Percentiles rank a stretch among this genome's conserved stretches.
These are phyloP conservation scores for Drosophila santomea DNA, from an alignment of 1,140 invertebrate genomes.

Conservation along the genomic window DNA sequence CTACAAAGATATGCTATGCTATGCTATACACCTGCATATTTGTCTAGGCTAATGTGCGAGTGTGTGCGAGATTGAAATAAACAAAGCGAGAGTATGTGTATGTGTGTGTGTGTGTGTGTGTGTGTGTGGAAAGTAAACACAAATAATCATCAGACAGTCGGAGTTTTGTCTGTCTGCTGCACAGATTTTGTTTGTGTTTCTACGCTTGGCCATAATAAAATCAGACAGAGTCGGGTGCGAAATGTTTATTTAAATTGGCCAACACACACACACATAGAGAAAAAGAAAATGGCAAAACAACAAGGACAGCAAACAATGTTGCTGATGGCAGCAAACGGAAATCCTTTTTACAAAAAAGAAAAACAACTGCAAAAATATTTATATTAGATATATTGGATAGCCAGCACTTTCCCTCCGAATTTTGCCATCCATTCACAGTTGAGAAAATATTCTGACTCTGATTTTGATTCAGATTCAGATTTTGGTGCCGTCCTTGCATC, in stretches of 20 bases:
- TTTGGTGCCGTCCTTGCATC: constrained; percentile 16
- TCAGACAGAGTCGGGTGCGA: constrained; percentile 73
- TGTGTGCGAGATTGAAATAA: constrained; percentile 57
- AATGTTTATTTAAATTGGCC: constrained; percentile 82
- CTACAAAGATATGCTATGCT: constrained; percentile 52
- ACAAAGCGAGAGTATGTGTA: constrained; percentile 21
- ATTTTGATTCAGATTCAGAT: background rate
- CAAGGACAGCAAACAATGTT: constrained; percentile 55
- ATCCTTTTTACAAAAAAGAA: constrained; percentile 66
- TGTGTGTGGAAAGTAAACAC: constrained; percentile 53
- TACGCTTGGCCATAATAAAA: constrained; percentile 73
- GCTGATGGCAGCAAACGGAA: constrained; percentile 68
- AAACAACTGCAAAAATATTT: constrained; percentile 82
- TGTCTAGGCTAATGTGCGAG: constrained; percentile 30
- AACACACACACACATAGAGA: constrained; percentile 45
- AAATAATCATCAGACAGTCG: constrained; percentile 81
- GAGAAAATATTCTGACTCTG: constrained; percentile 24
- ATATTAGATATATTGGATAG: constrained; percentile 81
- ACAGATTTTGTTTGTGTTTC: constrained; percentile 73
- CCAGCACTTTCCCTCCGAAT: background rate
- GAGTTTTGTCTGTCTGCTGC: constrained; percentile 63
- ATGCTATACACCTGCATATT: constrained; percentile 31
- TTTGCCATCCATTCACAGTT: constrained; percentile 27
- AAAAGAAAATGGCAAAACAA: constrained; percentile 73
- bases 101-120: constrained; percentile 2